Evolutionary conservation across 2,113 vertebrate genomes (phyloP).

Genomic region (Hyaena hyaena): DNA sequence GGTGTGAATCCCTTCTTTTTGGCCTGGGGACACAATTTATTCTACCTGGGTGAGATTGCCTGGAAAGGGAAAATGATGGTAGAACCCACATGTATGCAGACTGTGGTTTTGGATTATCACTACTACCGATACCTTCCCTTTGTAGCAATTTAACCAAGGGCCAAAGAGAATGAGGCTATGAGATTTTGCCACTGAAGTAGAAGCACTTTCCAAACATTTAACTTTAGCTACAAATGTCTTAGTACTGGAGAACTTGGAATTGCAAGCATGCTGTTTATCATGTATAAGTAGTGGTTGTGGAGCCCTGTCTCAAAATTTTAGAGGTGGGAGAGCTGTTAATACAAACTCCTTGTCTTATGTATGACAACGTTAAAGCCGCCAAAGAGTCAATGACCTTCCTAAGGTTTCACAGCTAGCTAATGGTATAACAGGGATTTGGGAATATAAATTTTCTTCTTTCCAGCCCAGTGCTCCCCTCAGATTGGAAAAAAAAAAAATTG

Average conservation of each 20-base stretch:
- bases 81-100: neutral
- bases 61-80: neutral
- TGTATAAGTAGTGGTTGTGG: neutral
- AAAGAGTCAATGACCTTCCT: neutral
- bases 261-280: neutral
- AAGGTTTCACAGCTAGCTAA: neutral
- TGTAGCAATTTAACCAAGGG: conserved; percentile 7
- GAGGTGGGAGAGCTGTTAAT: neutral
- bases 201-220: neutral
- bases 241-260: conserved; percentile 19
- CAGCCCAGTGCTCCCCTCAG: neutral
- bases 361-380: neutral
- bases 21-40: neutral
- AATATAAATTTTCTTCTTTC: neutral
- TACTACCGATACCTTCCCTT: neutral
- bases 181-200: conserved; percentile 10
- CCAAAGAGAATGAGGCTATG: neutral
- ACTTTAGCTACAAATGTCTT: neutral
- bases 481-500: neutral
- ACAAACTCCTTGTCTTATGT: neutral
- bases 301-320: conserved; percentile 15
- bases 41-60: neutral
- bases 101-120: neutral
- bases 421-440: neutral
- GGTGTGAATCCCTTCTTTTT: neutral